Evolutionary conservation across 2,888 invertebrate species (phyloP), one percentile per base, ranked within the genome.

Genomic region (Myopa testacea): DNA sequence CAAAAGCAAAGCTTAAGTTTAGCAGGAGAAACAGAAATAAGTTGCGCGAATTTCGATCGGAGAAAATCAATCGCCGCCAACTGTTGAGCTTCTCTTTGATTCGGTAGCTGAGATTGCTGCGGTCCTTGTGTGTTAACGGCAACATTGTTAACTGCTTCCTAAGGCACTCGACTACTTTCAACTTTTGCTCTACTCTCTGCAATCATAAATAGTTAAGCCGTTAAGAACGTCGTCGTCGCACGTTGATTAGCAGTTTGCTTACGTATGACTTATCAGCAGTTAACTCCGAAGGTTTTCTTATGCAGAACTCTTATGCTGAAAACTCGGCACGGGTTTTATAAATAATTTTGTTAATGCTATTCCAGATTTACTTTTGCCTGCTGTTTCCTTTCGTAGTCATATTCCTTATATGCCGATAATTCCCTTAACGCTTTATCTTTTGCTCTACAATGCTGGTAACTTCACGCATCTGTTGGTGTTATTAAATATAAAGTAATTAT

Each of bases 1-100:
- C 96, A 90, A 98, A 98, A 38, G 98, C 98, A 91, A 99, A 98
- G 55, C 96, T 96, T 81, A 98, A 92, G 90, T 98, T 99, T 60
- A 99, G 91, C 81, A 98, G 84, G 16, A 99, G 92, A 88, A 99
- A 99, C 52, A 98, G 91, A 87, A 98, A 97, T 82, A 99, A 91
- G 90, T 98, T 98, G 86, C 98, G 93, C 2, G 98, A 98, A 90
- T 96, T 97, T 87, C 94, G 92, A 90, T 99, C 98, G 0, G 98
- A 93, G 89, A 97, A 96, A 85, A 98, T 96, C 79, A 98, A 90
- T 84, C 98, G 92, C 82, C 94, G 92, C 94, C 94, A 95, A 85
- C 93, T 93, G 85, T 92, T 91, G 16, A 95, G 85, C 87, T 94
- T 94, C 86, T 96, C 95, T 85, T 93, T 93, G 78, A 95, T 90